Evolutionary conservation across 2,888 invertebrate genomes (phyloP).

Genomic region (Agrenia bidenticulata): DNA sequence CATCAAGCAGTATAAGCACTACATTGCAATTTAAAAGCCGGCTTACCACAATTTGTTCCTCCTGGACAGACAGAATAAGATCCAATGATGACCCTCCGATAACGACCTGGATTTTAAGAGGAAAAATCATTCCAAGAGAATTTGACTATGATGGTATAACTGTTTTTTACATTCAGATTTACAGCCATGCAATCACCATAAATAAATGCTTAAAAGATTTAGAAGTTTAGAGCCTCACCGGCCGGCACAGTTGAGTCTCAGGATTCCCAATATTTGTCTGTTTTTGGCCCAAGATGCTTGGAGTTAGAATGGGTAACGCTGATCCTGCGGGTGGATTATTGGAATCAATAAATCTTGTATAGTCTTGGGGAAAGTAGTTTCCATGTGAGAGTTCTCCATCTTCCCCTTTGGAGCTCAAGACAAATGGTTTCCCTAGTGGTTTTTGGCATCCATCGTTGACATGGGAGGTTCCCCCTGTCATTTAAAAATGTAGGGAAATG

Average conservation of each 20-base stretch:
- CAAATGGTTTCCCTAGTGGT: not conserved
- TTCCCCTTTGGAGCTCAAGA: not conserved
- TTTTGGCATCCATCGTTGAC: not conserved
- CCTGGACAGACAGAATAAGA: constrained; percentile 66
- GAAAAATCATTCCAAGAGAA: constrained; percentile 10
- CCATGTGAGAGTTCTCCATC: not conserved
- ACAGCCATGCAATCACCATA: no score
- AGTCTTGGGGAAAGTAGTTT: not conserved
- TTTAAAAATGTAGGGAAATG: not conserved
- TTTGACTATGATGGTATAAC: no score
- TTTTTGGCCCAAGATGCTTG: not conserved
- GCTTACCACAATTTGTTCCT: constrained; percentile 68
- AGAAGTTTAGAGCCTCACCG: no score
- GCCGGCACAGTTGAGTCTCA: not conserved
- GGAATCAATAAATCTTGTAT: constrained; percentile 5
- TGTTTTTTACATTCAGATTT: no score
- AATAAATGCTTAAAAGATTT: no score
- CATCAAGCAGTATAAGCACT: no score
- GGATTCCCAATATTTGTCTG: not conserved
- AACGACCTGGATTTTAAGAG: constrained; percentile 57
- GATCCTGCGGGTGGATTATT: no score
- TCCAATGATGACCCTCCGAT: constrained; percentile 80
- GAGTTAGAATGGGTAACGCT: not conserved
- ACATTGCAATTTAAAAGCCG: not conserved
- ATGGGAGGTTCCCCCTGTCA: not conserved